phyloP scores from a whole-genome alignment of 1,140 invertebrate species.

The Philopotamus ludificatus region DNA sequence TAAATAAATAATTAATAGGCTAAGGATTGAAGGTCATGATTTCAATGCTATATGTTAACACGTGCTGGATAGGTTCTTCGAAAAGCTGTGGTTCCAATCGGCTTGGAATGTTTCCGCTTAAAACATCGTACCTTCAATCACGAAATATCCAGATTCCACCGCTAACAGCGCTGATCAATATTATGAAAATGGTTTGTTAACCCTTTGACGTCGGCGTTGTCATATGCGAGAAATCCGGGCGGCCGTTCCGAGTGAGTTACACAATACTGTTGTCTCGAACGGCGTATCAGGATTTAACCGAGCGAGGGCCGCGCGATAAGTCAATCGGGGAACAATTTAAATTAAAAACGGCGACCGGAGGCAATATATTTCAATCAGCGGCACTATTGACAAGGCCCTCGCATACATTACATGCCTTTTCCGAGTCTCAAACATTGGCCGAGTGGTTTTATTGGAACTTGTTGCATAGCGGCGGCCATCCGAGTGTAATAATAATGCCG shows the following conservation, averaged over 20 bases:
- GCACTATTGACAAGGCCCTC: slow-evolving; percentile 1
- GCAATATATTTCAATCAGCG: too few relatives aligned
- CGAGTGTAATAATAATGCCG: slow-evolving; percentile 13
- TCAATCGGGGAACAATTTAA: too few relatives aligned
- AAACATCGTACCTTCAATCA: too few relatives aligned
- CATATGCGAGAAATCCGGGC: slow-evolving; percentile 9
- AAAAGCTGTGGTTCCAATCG: too few relatives aligned
- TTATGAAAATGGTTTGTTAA: not conserved
- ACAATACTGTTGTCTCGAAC: slow-evolving; percentile 4
- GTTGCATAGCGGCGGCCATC: slow-evolving; percentile 4
- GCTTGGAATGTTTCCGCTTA: too few relatives aligned
- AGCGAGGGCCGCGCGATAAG: not conserved
- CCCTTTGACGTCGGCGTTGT: not conserved
- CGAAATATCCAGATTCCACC: too few relatives aligned
- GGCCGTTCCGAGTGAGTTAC: slow-evolving; percentile 5
- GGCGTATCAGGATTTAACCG: not conserved
- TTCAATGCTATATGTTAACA: too few relatives aligned
- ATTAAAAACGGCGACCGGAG: too few relatives aligned
- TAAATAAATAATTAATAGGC: too few relatives aligned
- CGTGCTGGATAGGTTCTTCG: too few relatives aligned
- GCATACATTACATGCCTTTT: slow-evolving; percentile 24
- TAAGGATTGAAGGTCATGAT: too few relatives aligned
- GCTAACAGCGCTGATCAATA: too few relatives aligned
- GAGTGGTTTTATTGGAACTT: slow-evolving; percentile 1
- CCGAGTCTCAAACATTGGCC: slow-evolving; percentile 3